Evolutionary conservation across 1,140 invertebrate genomes (phyloP).

Genomic region (Drosophila bipectinata): DNA sequence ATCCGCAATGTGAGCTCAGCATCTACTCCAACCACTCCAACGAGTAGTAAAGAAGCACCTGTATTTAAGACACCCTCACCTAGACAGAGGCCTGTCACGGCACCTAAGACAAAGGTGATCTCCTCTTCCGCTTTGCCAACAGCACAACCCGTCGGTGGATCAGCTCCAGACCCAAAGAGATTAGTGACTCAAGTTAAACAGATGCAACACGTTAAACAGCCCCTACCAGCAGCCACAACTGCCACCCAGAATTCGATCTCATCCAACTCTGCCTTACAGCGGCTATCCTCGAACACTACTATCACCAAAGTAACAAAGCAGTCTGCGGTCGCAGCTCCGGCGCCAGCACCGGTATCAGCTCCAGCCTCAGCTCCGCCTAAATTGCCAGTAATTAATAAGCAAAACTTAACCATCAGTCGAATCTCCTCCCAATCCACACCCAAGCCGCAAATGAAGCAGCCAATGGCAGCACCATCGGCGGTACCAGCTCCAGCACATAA

Average conservation of each 20-base stretch:
- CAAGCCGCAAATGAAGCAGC: constrained; percentile 41
- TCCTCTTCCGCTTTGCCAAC: neutral
- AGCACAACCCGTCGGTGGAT: neutral
- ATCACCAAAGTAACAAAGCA: constrained; percentile 63
- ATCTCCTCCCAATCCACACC: constrained; percentile 33
- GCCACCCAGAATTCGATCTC: constrained; percentile 5
- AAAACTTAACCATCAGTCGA: constrained; percentile 78
- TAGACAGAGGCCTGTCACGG: constrained; percentile 31
- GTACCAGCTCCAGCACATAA: neutral
- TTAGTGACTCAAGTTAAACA: constrained; percentile 39
- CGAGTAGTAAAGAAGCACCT: constrained; percentile 18
- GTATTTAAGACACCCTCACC: constrained; percentile 56
- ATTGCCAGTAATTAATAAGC: constrained; percentile 70
- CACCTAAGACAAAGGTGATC: constrained; percentile 28
- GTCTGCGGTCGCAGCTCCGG: neutral
- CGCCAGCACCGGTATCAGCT: neutral
- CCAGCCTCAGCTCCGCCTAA: constrained; percentile 28
- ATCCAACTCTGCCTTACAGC: constrained; percentile 59
- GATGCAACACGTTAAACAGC: constrained; percentile 38
- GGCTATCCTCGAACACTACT: constrained; percentile 68
- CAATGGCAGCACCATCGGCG: constrained; percentile 5
- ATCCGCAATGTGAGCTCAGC: constrained; percentile 49
- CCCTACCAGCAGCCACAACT: constrained; percentile 4
- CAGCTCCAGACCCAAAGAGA: constrained; percentile 50
- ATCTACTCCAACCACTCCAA: constrained; percentile 8